Evolutionary conservation across 2,113 vertebrate genomes (phyloP), one percentile per base, ranked within the genome.

Genomic region (Arvicanthis niloticus): DNA sequence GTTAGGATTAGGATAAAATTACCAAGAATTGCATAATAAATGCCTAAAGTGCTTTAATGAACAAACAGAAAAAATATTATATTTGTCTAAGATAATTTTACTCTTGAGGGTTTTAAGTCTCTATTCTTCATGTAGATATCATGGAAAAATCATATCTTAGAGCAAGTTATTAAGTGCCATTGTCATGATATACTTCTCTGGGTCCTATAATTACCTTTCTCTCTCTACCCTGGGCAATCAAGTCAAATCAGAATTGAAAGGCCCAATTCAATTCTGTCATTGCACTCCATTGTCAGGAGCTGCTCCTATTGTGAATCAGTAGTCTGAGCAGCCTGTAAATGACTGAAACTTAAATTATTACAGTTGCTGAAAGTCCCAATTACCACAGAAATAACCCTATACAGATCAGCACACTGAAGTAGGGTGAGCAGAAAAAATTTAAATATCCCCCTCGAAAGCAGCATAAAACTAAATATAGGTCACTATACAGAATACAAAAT

Each of bases 331-430:
- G 67, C 91, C 68, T 96, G 60, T 72, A 93, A 95, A 93, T 89
- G 91, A 94, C 80, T 91, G 92, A 90, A 96, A 84, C 65, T 95
- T 97, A 95, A 95, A 96, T 96, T 90, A 97, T 89, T 95, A 62
- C 40, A 92, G 80, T 70, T 76, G 37, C 42, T 21, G 16, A 76
- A 93, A 82, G 68, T 78, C 72, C 53, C 91, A 89, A 88, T 95
- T 95, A 96, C 67, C 53, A 91, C 76, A 73, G 67, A 96, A 96
- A 96, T 95, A 73, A 68, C 17, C 51, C 37, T 88, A 67, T 37
- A 77, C 6, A 77, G 76, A 86, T 76, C 95, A 85, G 58, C 68
- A 68, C 7, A 85, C 19, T 45, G 15, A 67, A 92, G 16, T 16
- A 86, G 10, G 1, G 53, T 53, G 7, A 22, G 77, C 53, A 67